Evolutionary conservation across 2,113 vertebrate species (phyloP), one percentile per base, ranked within the genome.

Genomic region (Psammodynastes pulverulentus): DNA sequence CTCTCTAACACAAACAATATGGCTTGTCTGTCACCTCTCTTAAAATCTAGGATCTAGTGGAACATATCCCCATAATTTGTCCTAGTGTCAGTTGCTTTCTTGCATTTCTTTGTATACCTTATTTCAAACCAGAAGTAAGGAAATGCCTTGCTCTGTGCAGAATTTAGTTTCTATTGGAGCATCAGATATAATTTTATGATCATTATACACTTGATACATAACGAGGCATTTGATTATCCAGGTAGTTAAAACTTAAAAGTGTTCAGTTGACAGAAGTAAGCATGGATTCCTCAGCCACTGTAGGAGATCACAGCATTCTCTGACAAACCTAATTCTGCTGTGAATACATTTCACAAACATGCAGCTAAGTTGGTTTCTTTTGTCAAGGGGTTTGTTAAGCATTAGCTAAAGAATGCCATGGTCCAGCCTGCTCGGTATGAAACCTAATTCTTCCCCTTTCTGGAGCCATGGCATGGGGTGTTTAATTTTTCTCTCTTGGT

Each of bases 321-420:
- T 95, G 97, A 96, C 97, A 97, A 97, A 97, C 97, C 97, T 12
- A 91, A 97, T 97, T 98, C 97, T 98, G 98, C 97, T 98, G 98
- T 97, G 97, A 98, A 98, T 97, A 98, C 97, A 97, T 97, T 98
- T 97, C 97, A 97, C 96, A 97, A 98, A 98, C 97, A 97, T 95
- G 97, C 97, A 97, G 97, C 90, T 79, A 97, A 97, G 97, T 98
- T 97, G 97, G 97, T 97, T 9, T 96, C 97, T 97, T 98, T 98
- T 98, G 98, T 98, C 96, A 94, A 94, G 95, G 97, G 97, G 98
- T 97, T 98, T 98, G 98, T 98, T 98, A 97, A 97, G 98, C 97
- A 98, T 98, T 98, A 98, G 97, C 98, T 97, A 96, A 98, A 98
- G 98, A 98, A 98, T 98, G 98, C 97, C 97, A 97, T 96, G 97